Percentiles rank a stretch among this genome's conserved stretches.
These are phyloP conservation scores for Hydraecia micacea DNA, from an alignment of 2,888 invertebrate species.

Conservation along the genomic window DNA sequence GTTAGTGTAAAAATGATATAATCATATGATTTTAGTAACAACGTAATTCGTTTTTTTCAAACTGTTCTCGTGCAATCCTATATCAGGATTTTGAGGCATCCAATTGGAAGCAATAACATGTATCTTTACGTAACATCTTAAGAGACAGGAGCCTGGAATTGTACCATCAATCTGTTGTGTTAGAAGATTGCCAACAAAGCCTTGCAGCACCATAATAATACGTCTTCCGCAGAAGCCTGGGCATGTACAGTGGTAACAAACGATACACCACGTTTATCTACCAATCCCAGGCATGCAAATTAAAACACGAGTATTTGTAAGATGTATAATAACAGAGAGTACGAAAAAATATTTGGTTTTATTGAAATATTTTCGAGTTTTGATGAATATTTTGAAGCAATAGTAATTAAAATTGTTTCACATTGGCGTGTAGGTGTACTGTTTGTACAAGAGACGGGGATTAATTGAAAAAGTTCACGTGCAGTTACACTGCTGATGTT, in stretches of 20 bases:
- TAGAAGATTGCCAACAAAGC: conserved; percentile 51
- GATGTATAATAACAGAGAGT: background rate
- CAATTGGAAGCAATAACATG: conserved; percentile 29
- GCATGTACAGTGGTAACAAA: conserved; percentile 10
- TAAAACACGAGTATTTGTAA: conserved; percentile 22
- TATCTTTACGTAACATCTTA: conserved; percentile 36
- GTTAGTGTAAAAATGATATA: background rate
- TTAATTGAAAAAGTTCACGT: conserved; percentile 63
- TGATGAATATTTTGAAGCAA: conserved; percentile 40
- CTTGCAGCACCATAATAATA: conserved; percentile 47
- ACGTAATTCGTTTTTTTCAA: background rate
- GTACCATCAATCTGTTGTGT: conserved; percentile 47
- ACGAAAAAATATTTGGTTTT: conserved; percentile 20
- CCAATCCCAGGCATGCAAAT: conserved; percentile 11
- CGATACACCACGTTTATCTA: conserved; percentile 14
- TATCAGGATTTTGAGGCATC: conserved; percentile 11
- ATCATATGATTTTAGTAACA: background rate
- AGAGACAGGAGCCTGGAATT: conserved; percentile 13
- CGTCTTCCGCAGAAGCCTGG: conserved; percentile 35
- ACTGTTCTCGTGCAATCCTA: background rate
- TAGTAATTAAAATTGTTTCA: conserved; percentile 62
- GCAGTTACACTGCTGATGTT: conserved; percentile 56
- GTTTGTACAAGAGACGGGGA: conserved; percentile 48
- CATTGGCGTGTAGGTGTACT: conserved; percentile 48
- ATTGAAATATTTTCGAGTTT: conserved; percentile 45